Conservation (phyloP, 2,797 vertebrate species). For the Dendrocincla fuliginosa region DNA sequence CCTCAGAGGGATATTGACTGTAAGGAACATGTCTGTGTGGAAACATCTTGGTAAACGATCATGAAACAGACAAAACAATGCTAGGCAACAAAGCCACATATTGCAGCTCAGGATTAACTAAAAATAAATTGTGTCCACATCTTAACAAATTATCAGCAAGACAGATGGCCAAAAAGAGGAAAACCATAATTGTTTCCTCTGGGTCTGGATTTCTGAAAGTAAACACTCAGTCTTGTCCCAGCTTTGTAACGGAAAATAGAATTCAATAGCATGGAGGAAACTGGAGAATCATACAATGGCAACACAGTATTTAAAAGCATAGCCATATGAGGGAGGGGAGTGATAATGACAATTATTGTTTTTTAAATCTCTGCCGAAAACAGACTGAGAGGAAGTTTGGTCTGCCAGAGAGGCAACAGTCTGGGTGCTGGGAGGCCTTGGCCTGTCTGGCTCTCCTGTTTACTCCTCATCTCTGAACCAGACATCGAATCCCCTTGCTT, state of each 20-base stretch:
- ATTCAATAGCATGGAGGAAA: slow-evolving; percentile 46
- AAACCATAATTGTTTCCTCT: slow-evolving; percentile 39
- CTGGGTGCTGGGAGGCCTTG: background rate
- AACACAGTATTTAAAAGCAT: background rate
- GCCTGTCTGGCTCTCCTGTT: background rate
- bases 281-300: background rate
- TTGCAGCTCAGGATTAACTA: background rate
- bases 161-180: slow-evolving; percentile 13
- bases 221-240: background rate
- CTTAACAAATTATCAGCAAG: slow-evolving; percentile 23
- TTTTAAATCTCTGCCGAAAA: background rate
- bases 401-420: background rate
- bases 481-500: background rate
- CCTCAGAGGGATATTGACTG: background rate
- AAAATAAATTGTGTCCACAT: background rate
- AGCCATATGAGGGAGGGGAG: background rate
- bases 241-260: slow-evolving; percentile 11
- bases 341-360: background rate
- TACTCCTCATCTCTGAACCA: background rate
- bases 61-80: background rate
- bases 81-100: background rate
- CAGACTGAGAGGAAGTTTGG: slow-evolving; percentile 7
- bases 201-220: background rate
- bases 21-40: background rate
- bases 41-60: background rate